A percentile compares a stretch with the other conserved stretches of the same genome.
Evolutionary conservation across 2,888 invertebrate genomes (phyloP).

Genomic region (Lasioglossum zephyrum): DNA sequence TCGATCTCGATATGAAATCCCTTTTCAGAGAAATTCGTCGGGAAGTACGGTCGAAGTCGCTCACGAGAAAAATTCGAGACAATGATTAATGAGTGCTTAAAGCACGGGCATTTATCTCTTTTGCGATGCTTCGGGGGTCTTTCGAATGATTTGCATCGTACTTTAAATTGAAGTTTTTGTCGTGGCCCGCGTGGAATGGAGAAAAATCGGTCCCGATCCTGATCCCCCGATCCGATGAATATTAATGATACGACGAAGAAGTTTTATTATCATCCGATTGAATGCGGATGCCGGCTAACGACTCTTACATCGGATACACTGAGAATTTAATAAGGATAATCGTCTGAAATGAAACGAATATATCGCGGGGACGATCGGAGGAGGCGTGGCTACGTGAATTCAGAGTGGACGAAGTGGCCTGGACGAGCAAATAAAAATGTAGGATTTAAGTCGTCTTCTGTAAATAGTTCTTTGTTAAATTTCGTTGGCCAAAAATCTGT

Average conservation of each 20-base stretch:
- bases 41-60: not conserved
- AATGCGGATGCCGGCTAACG: not conserved
- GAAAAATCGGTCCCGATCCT: slow-evolving; percentile 10
- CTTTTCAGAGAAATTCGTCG: not conserved
- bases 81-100: slow-evolving; percentile 27
- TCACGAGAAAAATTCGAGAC: slow-evolving; percentile 23
- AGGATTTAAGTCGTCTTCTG: too few species aligned
- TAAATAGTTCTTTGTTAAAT: too few species aligned
- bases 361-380: not conserved
- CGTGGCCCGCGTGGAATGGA: not conserved
- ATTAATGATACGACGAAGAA: slow-evolving; percentile 11
- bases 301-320: not conserved
- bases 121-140: slow-evolving; percentile 5
- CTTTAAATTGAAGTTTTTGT: slow-evolving; percentile 17
- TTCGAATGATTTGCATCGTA: slow-evolving; percentile 14
- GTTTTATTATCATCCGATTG: slow-evolving; percentile 14
- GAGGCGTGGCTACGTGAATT: not conserved
- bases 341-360: not conserved
- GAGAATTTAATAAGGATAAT: not conserved
- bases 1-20: slow-evolving; percentile 23
- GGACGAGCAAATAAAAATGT: too few species aligned
- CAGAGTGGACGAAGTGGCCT: not conserved
- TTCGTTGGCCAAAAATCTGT: too few species aligned
- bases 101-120: slow-evolving; percentile 24
- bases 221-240: not conserved